Conservation (phyloP, 2,113 vertebrate species). For the Formicarius rufipectus region DNA sequence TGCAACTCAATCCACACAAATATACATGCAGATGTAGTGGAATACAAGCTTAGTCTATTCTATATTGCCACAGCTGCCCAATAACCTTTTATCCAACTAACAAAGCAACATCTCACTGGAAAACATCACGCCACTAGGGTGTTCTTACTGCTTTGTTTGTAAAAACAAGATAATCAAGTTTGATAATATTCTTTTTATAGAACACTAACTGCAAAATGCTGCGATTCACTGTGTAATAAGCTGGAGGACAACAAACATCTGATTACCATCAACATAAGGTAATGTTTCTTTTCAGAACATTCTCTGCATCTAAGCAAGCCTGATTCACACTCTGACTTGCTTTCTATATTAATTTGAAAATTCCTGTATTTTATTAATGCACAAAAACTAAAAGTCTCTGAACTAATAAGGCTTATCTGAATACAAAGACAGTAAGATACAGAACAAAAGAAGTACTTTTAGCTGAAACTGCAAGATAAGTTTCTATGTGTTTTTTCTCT, state of each 20-base stretch:
- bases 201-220: neutral
- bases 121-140: neutral
- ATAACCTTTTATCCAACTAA: neutral
- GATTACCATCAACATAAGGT: conserved; percentile 22
- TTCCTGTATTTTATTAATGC: conserved; percentile 40
- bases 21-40: neutral
- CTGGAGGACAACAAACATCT: conserved; percentile 3
- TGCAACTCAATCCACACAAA: neutral
- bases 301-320: neutral
- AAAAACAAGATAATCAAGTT: conserved; percentile 19
- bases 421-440: conserved; percentile 28
- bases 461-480: conserved; percentile 20
- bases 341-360: conserved; percentile 21
- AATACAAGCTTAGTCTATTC: neutral
- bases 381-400: conserved; percentile 3
- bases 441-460: conserved; percentile 9
- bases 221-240: neutral
- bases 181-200: conserved; percentile 22
- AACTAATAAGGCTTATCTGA: conserved; percentile 49
- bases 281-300: conserved; percentile 9
- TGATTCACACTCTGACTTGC: neutral
- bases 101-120: neutral
- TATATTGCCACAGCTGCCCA: neutral
- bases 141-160: conserved; percentile 1
- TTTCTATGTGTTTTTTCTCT: neutral